Percentiles rank a stretch among this genome's conserved stretches.
Evolutionary conservation across 2,797 vertebrate species (phyloP).

Genomic region (Enteromius unitaeniatus): DNA sequence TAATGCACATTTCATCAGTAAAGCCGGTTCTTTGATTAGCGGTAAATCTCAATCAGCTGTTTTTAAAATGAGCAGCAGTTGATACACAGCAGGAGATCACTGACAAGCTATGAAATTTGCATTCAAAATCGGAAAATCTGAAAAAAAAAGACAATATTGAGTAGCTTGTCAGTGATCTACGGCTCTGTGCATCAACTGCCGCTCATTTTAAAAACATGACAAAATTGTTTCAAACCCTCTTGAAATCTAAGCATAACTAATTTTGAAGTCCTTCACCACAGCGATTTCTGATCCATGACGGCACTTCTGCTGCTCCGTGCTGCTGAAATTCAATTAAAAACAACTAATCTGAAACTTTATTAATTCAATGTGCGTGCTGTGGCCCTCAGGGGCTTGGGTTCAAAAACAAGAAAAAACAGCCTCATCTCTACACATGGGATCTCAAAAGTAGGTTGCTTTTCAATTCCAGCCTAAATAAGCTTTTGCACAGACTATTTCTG

Average conservation of each 20-base stretch:
- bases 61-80: too few relatives aligned
- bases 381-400: neutral
- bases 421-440: slow-evolving; percentile 13
- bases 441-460: slow-evolving; percentile 36
- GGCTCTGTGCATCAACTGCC: too few relatives aligned
- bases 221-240: neutral
- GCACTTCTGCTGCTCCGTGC: slow-evolving; percentile 1
- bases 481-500: slow-evolving; percentile 29
- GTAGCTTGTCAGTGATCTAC: too few relatives aligned
- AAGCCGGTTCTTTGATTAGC: too few relatives aligned
- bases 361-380: slow-evolving; percentile 19
- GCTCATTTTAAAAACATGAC: neutral
- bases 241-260: slow-evolving; percentile 1
- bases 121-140: too few relatives aligned
- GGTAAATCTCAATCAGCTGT: too few relatives aligned
- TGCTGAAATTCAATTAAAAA: slow-evolving; percentile 21
- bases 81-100: too few relatives aligned
- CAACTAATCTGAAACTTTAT: slow-evolving; percentile 17
- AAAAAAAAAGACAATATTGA: too few relatives aligned
- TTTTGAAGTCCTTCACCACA: slow-evolving; percentile 12
- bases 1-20: too few relatives aligned
- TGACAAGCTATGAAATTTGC: too few relatives aligned
- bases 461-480: slow-evolving; percentile 9
- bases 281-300: slow-evolving; percentile 13
- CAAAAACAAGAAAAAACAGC: slow-evolving; percentile 19